Conservation (phyloP, 2,888 invertebrate genomes). For the Coleophora deauratella region DNA sequence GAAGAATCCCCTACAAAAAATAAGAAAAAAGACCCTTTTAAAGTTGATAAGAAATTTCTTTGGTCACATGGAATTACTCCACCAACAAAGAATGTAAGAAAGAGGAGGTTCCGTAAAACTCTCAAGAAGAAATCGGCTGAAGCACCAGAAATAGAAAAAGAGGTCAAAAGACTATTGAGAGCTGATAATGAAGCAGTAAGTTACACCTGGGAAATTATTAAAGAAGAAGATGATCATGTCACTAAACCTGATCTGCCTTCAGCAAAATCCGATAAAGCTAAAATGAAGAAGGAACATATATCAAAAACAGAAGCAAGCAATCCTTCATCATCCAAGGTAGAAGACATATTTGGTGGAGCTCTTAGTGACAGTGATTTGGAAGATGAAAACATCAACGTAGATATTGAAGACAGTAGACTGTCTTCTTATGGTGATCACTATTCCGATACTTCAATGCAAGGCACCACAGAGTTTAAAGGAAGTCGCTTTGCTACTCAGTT, state of each 20-base stretch:
- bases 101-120: slow-evolving; percentile 90
- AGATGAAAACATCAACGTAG: slow-evolving; percentile 82
- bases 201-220: slow-evolving; percentile 88
- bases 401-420: slow-evolving; percentile 82
- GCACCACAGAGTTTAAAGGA: slow-evolving; percentile 18
- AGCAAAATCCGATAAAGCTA: slow-evolving; percentile 20
- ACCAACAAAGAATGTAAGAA: slow-evolving; percentile 92
- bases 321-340: slow-evolving; percentile 25
- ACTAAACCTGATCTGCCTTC: slow-evolving; percentile 27
- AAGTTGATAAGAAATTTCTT: slow-evolving; percentile 86
- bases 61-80: slow-evolving; percentile 95
- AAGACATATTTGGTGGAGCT: slow-evolving; percentile 89
- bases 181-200: slow-evolving; percentile 90
- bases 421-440: slow-evolving; percentile 81
- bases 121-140: slow-evolving; percentile 94
- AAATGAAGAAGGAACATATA: slow-evolving; percentile 22
- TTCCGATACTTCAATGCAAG: slow-evolving; percentile 69
- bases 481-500: slow-evolving; percentile 27
- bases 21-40: slow-evolving; percentile 84
- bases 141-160: slow-evolving; percentile 95
- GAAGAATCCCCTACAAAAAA: slow-evolving; percentile 82
- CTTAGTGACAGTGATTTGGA: slow-evolving; percentile 86
- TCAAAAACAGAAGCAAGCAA: slow-evolving; percentile 14
- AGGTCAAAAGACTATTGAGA: slow-evolving; percentile 89
- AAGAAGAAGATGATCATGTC: slow-evolving; percentile 82